Percentiles rank a stretch among this genome's conserved stretches.
phyloP scores from a whole-genome alignment of 2,797 vertebrate genomes.

The Protonibea diacanthus region DNA sequence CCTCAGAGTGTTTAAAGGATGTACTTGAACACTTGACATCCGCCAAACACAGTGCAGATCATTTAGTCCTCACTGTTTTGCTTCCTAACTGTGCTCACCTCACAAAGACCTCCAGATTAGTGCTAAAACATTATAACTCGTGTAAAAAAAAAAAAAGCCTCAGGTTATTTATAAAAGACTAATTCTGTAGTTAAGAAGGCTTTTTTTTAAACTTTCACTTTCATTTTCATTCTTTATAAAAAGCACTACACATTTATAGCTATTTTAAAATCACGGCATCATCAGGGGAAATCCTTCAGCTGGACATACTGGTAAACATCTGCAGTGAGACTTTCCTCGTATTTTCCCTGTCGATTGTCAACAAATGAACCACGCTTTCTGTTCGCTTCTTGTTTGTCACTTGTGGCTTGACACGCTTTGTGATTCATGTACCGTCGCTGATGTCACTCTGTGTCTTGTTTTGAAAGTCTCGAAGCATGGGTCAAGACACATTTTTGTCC shows the following conservation, averaged over 20 bases:
- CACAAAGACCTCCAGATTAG: no score
- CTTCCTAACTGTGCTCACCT: background rate
- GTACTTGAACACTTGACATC: no score
- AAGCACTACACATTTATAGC: background rate
- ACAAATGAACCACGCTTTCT: no score
- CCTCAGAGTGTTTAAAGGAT: background rate
- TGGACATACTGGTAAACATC: background rate
- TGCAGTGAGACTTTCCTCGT: background rate
- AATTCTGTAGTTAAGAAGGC: background rate
- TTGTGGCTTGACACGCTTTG: background rate
- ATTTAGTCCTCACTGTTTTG: background rate
- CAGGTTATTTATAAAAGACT: background rate
- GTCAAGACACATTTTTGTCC: background rate
- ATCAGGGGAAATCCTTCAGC: slow-evolving; percentile 12
- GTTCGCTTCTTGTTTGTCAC: background rate
- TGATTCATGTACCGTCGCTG: background rate
- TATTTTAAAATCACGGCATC: background rate
- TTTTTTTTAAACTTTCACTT: slow-evolving; percentile 52
- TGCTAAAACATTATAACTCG: no score
- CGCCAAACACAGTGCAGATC: background rate
- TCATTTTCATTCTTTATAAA: slow-evolving; percentile 23
- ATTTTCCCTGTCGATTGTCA: slow-evolving; percentile 5
- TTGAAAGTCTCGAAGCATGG: background rate
- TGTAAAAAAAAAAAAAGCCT: background rate
- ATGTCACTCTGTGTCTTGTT: background rate